phyloP scores from a whole-genome alignment of 2,888 invertebrate species.

The Polietes domitor region DNA sequence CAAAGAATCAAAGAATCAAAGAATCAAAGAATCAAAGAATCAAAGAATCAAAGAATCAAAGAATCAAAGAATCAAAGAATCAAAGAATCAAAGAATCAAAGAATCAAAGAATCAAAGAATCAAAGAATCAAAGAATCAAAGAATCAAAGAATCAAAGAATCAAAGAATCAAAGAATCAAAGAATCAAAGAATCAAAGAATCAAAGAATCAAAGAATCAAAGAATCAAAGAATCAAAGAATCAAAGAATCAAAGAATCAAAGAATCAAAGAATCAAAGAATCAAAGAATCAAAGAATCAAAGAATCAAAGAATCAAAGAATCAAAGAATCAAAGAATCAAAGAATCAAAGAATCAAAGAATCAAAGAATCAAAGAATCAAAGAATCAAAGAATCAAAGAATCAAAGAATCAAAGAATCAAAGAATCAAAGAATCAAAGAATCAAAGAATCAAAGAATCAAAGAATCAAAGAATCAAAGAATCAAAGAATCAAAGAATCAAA shows the following conservation, averaged over 20 bases:
- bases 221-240: too few relatives aligned
- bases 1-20: neutral
- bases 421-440: constrained; percentile 1
- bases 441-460: neutral
- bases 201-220: too few relatives aligned
- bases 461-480: constrained; percentile 1
- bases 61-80: constrained; percentile 3
- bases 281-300: too few relatives aligned
- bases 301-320: too few relatives aligned
- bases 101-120: constrained; percentile 1
- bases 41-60: neutral
- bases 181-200: too few relatives aligned
- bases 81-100: constrained; percentile 5
- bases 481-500: constrained; percentile 5
- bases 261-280: too few relatives aligned
- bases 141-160: neutral
- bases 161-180: neutral
- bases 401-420: neutral
- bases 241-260: too few relatives aligned
- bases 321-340: too few relatives aligned
- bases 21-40: neutral
- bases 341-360: too few relatives aligned
- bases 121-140: constrained; percentile 5
- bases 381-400: constrained; percentile 1
- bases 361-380: neutral